These are phyloP conservation scores for Dascillus cervinus DNA, from an alignment of 2,888 invertebrate genomes.

Conservation along the genomic window DNA sequence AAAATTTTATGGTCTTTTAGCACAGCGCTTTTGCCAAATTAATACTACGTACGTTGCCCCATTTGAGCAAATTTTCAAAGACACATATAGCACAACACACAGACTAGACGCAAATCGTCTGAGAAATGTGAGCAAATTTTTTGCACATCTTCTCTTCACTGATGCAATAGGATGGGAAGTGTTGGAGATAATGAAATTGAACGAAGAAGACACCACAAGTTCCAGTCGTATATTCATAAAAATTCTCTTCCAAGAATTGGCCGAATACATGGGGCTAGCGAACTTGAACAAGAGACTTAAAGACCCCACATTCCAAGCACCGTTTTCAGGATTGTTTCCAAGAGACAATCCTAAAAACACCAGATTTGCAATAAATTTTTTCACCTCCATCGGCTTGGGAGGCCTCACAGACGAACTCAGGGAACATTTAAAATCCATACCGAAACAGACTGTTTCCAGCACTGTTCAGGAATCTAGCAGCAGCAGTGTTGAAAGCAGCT, in stretches of 20 bases:
- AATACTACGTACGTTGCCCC: constrained; percentile 88
- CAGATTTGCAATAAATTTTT: constrained; percentile 95
- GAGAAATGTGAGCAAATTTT: constrained; percentile 94
- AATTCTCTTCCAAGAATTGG: constrained; percentile 92
- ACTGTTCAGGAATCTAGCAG: constrained; percentile 26
- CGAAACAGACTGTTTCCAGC: constrained; percentile 47
- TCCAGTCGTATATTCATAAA: constrained; percentile 97
- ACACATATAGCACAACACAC: constrained; percentile 92
- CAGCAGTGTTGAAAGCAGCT: constrained; percentile 18
- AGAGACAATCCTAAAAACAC: constrained; percentile 94
- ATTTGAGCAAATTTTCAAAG: constrained; percentile 90
- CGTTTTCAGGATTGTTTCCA: constrained; percentile 90
- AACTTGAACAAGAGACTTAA: constrained; percentile 86
- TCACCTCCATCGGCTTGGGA: constrained; percentile 93
- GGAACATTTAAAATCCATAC: constrained; percentile 76
- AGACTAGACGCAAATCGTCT: constrained; percentile 92
- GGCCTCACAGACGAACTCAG: constrained; percentile 90
- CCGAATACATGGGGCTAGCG: constrained; percentile 91
- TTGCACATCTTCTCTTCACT: constrained; percentile 90
- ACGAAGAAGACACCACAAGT: constrained; percentile 96
- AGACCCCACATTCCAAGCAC: constrained; percentile 77
- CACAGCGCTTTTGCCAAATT: constrained; percentile 89
- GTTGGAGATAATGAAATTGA: constrained; percentile 78
- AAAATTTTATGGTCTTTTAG: constrained; percentile 93
- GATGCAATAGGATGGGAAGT: constrained; percentile 98